Evolutionary conservation across 1,140 invertebrate species (phyloP), one percentile per base, ranked within the genome.

Genomic region (Pissodes strobi): DNA sequence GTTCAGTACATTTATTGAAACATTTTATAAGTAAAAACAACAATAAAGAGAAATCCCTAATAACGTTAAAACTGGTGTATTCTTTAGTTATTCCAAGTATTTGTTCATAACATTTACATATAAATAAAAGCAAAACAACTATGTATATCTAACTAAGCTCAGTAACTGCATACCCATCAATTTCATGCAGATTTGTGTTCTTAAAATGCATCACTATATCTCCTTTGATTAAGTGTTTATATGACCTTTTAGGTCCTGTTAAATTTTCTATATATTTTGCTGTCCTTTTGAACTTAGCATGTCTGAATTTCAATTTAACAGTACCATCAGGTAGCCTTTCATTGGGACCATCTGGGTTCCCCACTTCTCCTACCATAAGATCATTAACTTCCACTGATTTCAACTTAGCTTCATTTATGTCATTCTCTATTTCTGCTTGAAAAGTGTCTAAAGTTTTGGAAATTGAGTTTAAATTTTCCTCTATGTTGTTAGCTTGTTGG

Each of bases 401-500:
- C 10, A 64, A 27, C 70, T 76, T 76, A 1, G 66, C 67, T 49
- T 76, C 73, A 25, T 76, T 76, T n/a, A 76, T 73, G 22, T 74
- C 71, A 51, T 76, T 76, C 52, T 76, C 74, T 3, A 76, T 67
- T 64, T 75, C 69, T 1, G 74, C 74, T 52, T 76, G 68, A 41
- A 63, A 76, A 17, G 21, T 59, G 12, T 76, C 73, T 10, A 76
- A 58, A 21, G 55, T 68, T 45, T 70, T 67, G 4, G 68, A 57
- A 9, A 76, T 69, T 12, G 59, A 49, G 38, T 68, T 56, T 6
- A 76, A 55, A 41, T 70, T 72, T 63, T 70, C 68, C 27, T 74
- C 68, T 5, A 75, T 48, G 19, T 34, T 60, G 18, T 25, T 60
- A n/a, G 67, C 65, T 18, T 68, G 53, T 43, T 64, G 48, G 59